These are phyloP conservation scores for Belonocnema kinseyi DNA, from an alignment of 1,140 invertebrate species.

Conservation along the genomic window DNA sequence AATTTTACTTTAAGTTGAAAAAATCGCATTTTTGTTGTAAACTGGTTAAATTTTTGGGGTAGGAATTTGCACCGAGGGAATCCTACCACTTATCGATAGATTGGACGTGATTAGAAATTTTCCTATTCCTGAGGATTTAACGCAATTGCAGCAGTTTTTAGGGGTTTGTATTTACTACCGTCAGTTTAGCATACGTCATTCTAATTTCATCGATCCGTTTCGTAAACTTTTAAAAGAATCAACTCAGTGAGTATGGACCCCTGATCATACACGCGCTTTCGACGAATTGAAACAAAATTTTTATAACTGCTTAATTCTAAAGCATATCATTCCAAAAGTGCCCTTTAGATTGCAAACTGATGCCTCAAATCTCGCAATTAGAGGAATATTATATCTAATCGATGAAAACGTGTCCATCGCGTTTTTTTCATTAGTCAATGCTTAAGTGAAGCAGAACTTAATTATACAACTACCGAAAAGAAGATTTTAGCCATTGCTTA, in stretches of 20 bases:
- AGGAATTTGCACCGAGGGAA: conserved; percentile 54
- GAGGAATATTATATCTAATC: too few relatives aligned
- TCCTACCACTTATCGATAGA: conserved; percentile 57
- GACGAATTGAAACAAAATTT: conserved; percentile 37
- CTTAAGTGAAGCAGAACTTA: too few relatives aligned
- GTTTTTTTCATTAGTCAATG: too few relatives aligned
- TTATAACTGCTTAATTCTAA: conserved; percentile 24
- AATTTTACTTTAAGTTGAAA: conserved; percentile 29
- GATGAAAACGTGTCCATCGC: too few relatives aligned
- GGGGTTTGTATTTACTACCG: conserved; percentile 40
- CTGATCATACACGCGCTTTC: conserved; percentile 33
- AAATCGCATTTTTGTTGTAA: conserved; percentile 34
- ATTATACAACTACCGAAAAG: too few relatives aligned
- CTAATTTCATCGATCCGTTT: conserved; percentile 36
- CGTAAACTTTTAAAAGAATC: conserved; percentile 34
- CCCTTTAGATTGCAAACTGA: conserved; percentile 32
- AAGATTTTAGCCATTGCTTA: too few relatives aligned
- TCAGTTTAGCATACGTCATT: background rate
- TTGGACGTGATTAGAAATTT: conserved; percentile 59
- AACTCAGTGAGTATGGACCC: conserved; percentile 32
- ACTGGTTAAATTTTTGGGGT: conserved; percentile 58
- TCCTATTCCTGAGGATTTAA: conserved; percentile 47
- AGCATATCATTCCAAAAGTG: conserved; percentile 32
- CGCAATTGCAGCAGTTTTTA: conserved; percentile 38
- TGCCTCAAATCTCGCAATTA: too few relatives aligned